Evolutionary conservation across 2,888 invertebrate genomes (phyloP), one percentile per base, ranked within the genome.

Genomic region (Drosophila nigritarsus): DNA sequence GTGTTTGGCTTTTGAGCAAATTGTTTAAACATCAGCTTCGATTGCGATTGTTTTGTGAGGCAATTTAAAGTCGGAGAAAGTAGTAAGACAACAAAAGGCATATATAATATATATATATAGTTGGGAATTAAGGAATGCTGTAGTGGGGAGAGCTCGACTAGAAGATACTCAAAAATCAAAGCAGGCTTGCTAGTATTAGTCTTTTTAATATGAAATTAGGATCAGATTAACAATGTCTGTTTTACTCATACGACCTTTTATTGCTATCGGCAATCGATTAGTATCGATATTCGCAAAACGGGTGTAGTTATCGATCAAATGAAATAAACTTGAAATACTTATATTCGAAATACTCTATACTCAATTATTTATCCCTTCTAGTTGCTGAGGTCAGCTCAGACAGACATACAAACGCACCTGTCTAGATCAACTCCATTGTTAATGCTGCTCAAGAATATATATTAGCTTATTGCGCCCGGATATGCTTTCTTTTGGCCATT

Each of bases 1-100:
- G 81, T 81, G 81, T 72, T 67, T 78, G 74, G 82, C 78, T 66
- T 68, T 73, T 53, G 67, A 64, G 36, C 66, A 69, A 74, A 77
- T 81, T 61, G 48, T 65, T 69, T 73, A 73, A 61, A 40, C 49
- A 55, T 82, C 58, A 60, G 68, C n/a, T 15, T 34, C 20, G 45
- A 62, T 56, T 48, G 51, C 40, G 27, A 59, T 58, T 68, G 30
- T n/a, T 55, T n/a, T 63, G 59, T 30, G 50, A 5, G 9, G 2
- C 11, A 58, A 45, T 58, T 11, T 2, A 3, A n/a, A n/a, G 3
- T 13, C 24, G 3, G 15, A 18, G 5, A 13, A 18, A 38, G 18
- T 18, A 7, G 8, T 38, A 9, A 38, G 38, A n/a, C 18, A n/a
- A 38, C 9, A 18, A 38, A 13, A 15, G 20, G 45, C 7, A 45